Conservation (phyloP, 2,113 vertebrate genomes). For the Melanostigma gelatinosum region DNA sequence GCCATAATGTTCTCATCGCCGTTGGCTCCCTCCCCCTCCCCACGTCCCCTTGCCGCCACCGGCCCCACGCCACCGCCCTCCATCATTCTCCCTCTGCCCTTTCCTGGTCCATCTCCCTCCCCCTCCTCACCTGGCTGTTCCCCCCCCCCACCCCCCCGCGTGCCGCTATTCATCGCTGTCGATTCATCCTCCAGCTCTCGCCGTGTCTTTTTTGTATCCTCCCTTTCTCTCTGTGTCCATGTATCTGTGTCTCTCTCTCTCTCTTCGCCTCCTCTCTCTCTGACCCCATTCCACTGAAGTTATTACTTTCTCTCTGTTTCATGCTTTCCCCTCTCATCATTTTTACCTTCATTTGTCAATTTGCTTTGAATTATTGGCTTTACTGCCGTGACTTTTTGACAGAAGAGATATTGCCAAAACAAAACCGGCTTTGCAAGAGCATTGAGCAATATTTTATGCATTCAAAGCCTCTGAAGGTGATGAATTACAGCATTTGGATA, state of each 20-base stretch:
- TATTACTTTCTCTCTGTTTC: constrained; percentile 56
- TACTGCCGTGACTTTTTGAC: constrained; percentile 23
- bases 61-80: constrained; percentile 25
- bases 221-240: constrained; percentile 1
- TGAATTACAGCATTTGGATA: neutral
- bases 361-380: constrained; percentile 49
- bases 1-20: constrained; percentile 82
- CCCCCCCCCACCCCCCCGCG: neutral
- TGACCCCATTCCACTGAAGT: constrained; percentile 65
- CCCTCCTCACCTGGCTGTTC: constrained; percentile 53
- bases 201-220: constrained; percentile 15
- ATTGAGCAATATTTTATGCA: constrained; percentile 18
- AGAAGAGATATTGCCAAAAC: constrained; percentile 42
- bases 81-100: constrained; percentile 54
- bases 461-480: neutral
- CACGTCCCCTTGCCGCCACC: constrained; percentile 15
- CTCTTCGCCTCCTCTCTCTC: constrained; percentile 17
- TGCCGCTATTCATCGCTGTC: constrained; percentile 54
- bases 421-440: constrained; percentile 27
- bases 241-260: constrained; percentile 1
- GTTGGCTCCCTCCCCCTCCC: constrained; percentile 56
- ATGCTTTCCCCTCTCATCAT: constrained; percentile 43
- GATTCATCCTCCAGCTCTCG: constrained; percentile 44
- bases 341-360: constrained; percentile 52
- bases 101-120: constrained; percentile 34